Evolutionary conservation across 2,113 vertebrate species (phyloP), one percentile per base, ranked within the genome.

Genomic region (western clawed frog (Xenopus tropicalis)): DNA sequence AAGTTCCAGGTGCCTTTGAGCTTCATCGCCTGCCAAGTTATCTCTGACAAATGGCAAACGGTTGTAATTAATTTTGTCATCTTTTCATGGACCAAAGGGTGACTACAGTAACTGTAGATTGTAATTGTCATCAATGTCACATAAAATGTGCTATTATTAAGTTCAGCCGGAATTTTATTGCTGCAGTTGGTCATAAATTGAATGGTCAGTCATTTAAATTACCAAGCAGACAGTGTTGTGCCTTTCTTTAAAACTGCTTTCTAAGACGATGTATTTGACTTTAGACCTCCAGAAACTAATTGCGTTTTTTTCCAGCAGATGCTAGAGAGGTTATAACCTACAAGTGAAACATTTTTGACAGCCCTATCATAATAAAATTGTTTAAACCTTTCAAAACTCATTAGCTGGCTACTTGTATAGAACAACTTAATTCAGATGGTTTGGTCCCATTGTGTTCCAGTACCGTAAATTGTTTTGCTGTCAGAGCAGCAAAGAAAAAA

Each of bases 81-180:
- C 85, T 89, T 88, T 71, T 85, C 76, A 82, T 72, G 76, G 84
- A 90, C 88, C 88, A 93, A 87, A 88, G 87, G 89, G 87, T 10
- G 79, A 83, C 84, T 86, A 86, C 80, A 74, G 87, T 90, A 91
- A 90, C 90, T 85, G 81, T 90, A 92, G 90, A 93, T 92, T 93
- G 91, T 91, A 94, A 92, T 92, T 93, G 93, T 92, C 91, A 93
- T 88, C 82, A 72, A 90, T 94, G 91, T 91, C 92, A 92, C 86
- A 93, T 93, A 91, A 93, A 93, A 93, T 91, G 91, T 91, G 89
- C 87, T 90, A 88, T 92, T 93, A 93, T 93, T 93, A 93, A 93
- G 90, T 92, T 91, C 88, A 85, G 84, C 82, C 88, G 90, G 88
- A 88, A 89, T 93, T 93, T 95, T 93, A 93, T 92, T 88, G 86